Base-by-base conservation (phyloP, 2,888 invertebrate species). In the Nezara viridula region DNA sequence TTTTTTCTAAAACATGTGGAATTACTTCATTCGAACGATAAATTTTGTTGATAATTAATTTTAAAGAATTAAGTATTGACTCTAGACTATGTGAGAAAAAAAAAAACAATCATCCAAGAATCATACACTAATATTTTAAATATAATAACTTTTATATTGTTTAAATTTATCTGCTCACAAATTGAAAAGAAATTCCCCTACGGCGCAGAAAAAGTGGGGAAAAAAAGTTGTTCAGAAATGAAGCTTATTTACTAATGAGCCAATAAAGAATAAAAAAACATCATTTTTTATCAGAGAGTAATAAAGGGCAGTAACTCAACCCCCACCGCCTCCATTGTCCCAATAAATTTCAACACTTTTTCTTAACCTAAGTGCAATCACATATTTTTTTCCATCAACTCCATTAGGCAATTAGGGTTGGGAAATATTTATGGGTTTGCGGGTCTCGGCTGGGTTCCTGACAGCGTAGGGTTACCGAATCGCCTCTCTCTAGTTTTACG, bases 351-450 rank as follows among this genome's bases (percentile, higher is more conserved):
- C 44, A 40, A 81, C 81, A 44, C 81, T 81, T 81, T 81, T 81
- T 81, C 81, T 81, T 81, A 44, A n/a, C 44, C 81, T 44, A 81
- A 81, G n/a, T 81, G 81, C 81, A 81, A 81, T 81, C 81, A 81
- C 44, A 81, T 81, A 81, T 81, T 81, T 81, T 81, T 81, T 81
- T 44, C 66, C 81, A 81, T 47, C 81, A 47, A 81, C 81, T 81
- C 81, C 81, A 81, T 81, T 81, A 81, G 81, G 81, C 81, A 81
- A 81, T 81, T 81, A 81, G 81, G 44, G 5, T 14, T 12, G 44
- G 21, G 10, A 16, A 12, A 81, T 81, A 81, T 81, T 81, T 81
- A 81, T 81, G 81, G 81, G n/a, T 81, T 4, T 40, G 9, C 40
- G 4, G 40, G 77, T 0, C 77, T 44, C n/a, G 16, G 27, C 27